Evolutionary conservation across 1,140 invertebrate genomes (phyloP), one percentile per base, ranked within the genome.

Genomic region (Leptonema lineaticorne): DNA sequence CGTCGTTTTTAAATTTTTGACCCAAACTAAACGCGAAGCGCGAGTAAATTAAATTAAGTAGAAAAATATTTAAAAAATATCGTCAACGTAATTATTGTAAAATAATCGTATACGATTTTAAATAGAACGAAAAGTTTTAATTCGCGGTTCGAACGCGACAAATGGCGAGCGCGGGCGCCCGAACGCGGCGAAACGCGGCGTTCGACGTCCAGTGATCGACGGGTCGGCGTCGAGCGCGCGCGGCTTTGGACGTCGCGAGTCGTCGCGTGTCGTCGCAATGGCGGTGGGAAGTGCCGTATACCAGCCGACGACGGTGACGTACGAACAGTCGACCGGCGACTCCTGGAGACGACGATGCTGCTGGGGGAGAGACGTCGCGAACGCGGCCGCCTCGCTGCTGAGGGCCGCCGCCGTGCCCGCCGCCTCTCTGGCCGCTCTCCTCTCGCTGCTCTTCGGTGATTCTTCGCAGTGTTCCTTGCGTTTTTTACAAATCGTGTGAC

Each of bases 241-340:
- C 18, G 26, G 50, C 26, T 7, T 8, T 8, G 11, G 7, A 7
- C 14, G 4, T 29, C 57, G 57, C 9, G 27, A 5, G 28, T 9
- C 6, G 9, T 8, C 27, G 20, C 2, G n/a, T 7, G 20, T 37
- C n/a, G 2, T 37, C 37, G 59, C 41, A 62, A 87, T 88, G 87
- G 85, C 86, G 68, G 75, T 78, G 9, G 85, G 83, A 63, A 86
- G 85, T 73, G 86, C 87, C 48, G 87, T 89, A 24, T 89, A 89
- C 78, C 88, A 89, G 76, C 87, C 88, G 0, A 89, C 88, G 50
- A 89, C 88, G 65, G 87, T 89, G 37, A 87, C 86, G 59, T 89
- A 89, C 76, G 87, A 88, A 74, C 81, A 69, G 26, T 37, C 24
- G 45, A 14, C 24, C 11, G 16, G 2, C n/a, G 14, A n/a, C n/a